Evolutionary conservation across 1,140 invertebrate genomes (phyloP).

Genomic region (Orchesella cincta): DNA sequence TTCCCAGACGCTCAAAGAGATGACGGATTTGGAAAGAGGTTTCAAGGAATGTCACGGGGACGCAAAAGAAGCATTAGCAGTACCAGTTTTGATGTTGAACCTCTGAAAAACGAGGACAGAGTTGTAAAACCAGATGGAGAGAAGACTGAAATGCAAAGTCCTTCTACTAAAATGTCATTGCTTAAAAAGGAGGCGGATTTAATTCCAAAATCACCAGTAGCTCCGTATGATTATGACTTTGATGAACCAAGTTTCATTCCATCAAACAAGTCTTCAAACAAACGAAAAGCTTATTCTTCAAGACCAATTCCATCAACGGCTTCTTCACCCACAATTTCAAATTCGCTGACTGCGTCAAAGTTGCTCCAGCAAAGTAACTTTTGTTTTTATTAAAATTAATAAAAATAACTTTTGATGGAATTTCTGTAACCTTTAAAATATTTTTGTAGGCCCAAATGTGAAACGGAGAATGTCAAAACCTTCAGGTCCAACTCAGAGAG

Average conservation of each 20-base stretch:
- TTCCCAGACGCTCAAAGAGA: too few relatives aligned
- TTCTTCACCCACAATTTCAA: not conserved
- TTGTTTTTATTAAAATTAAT: not conserved
- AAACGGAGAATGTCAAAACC: constrained; percentile 38
- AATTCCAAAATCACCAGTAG: too few relatives aligned
- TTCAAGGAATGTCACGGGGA: too few relatives aligned
- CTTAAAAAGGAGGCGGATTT: not conserved
- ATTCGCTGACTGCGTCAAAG: constrained; percentile 5
- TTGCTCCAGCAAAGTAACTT: constrained; percentile 15
- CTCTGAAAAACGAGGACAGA: not conserved
- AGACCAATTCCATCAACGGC: not conserved
- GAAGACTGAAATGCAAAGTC: not conserved
- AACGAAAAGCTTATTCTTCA: constrained; percentile 33
- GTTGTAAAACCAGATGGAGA: not conserved
- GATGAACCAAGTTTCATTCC: constrained; percentile 28
- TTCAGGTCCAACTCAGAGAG: constrained; percentile 26
- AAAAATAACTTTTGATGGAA: not conserved
- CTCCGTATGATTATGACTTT: constrained; percentile 11
- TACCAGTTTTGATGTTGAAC: not conserved
- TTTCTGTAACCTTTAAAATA: not conserved
- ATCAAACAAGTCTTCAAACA: constrained; percentile 36
- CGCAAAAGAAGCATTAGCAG: not conserved
- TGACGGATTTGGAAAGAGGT: too few relatives aligned
- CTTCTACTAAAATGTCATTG: not conserved
- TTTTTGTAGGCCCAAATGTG: constrained; percentile 28